Evolutionary conservation across 2,113 vertebrate genomes (phyloP).

Genomic region (Cebus imitator): DNA sequence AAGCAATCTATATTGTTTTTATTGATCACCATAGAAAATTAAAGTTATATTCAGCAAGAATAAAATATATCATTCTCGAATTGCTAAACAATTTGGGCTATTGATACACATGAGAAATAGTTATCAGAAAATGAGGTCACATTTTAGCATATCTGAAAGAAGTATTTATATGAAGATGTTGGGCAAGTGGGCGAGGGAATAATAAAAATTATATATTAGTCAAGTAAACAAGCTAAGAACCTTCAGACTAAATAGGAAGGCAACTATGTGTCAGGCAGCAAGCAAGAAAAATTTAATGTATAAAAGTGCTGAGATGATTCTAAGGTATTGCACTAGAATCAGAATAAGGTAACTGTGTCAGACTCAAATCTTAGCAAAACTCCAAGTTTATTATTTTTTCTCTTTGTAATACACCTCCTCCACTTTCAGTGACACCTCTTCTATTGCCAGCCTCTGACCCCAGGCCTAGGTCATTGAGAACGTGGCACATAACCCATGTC

Average conservation of each 20-base stretch:
- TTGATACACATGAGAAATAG: not conserved
- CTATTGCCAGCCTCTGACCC: not conserved
- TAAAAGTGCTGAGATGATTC: not conserved
- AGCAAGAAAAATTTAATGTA: not conserved
- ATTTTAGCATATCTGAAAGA: slow-evolving; percentile 31
- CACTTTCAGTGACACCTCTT: not conserved
- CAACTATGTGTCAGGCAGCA: not conserved
- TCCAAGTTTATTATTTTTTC: not conserved
- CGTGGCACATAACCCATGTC: fast-evolving
- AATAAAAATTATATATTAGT: slow-evolving; percentile 46
- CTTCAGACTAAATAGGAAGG: not conserved
- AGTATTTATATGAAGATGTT: slow-evolving; percentile 29
- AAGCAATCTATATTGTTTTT: slow-evolving; percentile 68
- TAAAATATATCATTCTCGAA: slow-evolving; percentile 46
- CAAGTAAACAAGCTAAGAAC: slow-evolving; percentile 3
- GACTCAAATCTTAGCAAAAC: not conserved
- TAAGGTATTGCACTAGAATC: not conserved
- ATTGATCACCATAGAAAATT: slow-evolving; percentile 71
- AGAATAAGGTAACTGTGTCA: not conserved
- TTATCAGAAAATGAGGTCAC: slow-evolving; percentile 9
- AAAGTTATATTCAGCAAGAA: slow-evolving; percentile 48
- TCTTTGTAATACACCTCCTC: fast-evolving
- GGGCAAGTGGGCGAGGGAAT: not conserved
- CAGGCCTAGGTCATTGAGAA: too few species aligned
- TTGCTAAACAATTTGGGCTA: not conserved